Percentiles rank a stretch among this genome's conserved stretches.
Conservation (phyloP, 2,797 vertebrate genomes). For the Peromyscus eremicus region DNA sequence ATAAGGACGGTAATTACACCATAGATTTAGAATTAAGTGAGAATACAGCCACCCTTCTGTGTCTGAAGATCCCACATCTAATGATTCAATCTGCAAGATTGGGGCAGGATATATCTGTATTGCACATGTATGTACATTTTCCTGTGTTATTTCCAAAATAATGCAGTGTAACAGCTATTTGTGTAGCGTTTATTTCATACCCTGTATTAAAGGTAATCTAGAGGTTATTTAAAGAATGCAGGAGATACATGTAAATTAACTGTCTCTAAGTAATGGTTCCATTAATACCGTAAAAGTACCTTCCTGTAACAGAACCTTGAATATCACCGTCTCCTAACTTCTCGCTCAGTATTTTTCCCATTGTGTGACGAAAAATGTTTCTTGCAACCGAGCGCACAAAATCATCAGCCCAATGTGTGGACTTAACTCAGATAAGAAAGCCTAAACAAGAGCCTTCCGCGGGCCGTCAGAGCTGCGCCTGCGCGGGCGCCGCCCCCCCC, state of each 20-base stretch:
- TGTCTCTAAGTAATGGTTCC: not conserved
- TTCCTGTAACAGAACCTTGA: not conserved
- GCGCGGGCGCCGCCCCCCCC: not conserved
- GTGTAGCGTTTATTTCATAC: not conserved
- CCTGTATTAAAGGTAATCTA: not conserved
- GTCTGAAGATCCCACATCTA: not conserved
- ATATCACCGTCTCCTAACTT: not conserved
- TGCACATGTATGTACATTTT: not conserved
- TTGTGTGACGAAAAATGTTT: fast-evolving
- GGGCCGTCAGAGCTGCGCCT: not conserved
- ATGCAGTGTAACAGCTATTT: too few species aligned
- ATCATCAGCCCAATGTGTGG: too few species aligned
- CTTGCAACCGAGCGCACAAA: fast-evolving
- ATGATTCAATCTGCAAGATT: not conserved
- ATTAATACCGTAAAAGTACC: not conserved
- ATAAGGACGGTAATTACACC: too few species aligned
- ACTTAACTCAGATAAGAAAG: not conserved
- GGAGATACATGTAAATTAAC: not conserved
- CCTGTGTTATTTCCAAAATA: not conserved
- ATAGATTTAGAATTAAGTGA: not conserved
- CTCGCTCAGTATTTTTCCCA: not conserved
- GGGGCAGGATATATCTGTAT: not conserved
- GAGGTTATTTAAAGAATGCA: not conserved
- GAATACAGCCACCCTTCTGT: too few species aligned
- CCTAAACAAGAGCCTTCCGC: too few species aligned